Conservation (phyloP, 2,888 invertebrate genomes). For the Synergus umbraculus region DNA sequence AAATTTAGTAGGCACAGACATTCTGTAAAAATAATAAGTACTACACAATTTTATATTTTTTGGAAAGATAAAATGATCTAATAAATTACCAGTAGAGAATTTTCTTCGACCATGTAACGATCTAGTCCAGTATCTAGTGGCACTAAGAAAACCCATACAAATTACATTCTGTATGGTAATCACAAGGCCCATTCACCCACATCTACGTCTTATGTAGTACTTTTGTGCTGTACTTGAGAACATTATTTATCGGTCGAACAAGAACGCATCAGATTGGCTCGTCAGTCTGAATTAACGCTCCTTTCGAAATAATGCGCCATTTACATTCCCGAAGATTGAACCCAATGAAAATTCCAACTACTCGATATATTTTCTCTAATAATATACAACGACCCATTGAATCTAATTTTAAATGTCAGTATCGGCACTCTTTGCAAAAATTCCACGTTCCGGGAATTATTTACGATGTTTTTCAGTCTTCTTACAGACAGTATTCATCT, state of each 20-base stretch:
- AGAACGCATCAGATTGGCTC: slow-evolving; percentile 1
- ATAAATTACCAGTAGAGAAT: not conserved
- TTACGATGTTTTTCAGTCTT: not conserved
- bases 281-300: slow-evolving; percentile 8
- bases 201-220: not conserved
- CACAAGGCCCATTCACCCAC: not conserved
- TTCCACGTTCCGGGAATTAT: not conserved
- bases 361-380: not conserved
- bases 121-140: too few species aligned
- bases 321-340: not conserved
- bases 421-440: not conserved
- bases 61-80: not conserved
- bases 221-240: not conserved
- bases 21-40: too few species aligned
- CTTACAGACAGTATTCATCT: not conserved
- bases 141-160: too few species aligned
- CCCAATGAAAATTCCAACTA: slow-evolving; percentile 2
- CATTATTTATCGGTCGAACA: not conserved
- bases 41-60: too few species aligned
- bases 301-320: slow-evolving; percentile 15
- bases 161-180: not conserved
- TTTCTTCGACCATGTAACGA: not conserved
- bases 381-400: not conserved
- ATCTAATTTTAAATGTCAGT: not conserved
- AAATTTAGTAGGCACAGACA: too few species aligned